phyloP scores from a whole-genome alignment of 2,113 vertebrate species.

The Dunckerocampus dactyliophorus region DNA sequence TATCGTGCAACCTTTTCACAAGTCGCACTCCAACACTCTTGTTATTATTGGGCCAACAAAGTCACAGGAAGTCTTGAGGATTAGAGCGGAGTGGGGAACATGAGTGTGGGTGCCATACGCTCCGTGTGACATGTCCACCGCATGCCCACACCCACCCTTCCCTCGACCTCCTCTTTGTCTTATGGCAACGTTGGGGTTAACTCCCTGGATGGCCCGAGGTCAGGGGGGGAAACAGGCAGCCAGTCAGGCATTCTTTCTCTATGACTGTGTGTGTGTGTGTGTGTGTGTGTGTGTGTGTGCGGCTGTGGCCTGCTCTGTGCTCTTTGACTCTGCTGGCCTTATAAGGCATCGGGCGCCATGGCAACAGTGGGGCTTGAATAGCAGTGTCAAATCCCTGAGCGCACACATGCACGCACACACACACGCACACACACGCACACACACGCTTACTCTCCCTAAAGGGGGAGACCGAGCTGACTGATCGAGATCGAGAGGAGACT shows the following conservation, averaged over 20 bases:
- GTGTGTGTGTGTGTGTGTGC: constrained; percentile 46
- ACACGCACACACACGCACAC: constrained; percentile 24
- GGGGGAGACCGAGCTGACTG: constrained; percentile 40
- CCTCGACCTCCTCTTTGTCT: constrained; percentile 35
- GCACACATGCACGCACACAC: constrained; percentile 74
- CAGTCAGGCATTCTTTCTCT: constrained; percentile 70
- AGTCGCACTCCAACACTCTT: constrained; percentile 59
- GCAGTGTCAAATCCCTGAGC: constrained; percentile 84
- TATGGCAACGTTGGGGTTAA: constrained; percentile 60
- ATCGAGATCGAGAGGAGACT: constrained; percentile 49
- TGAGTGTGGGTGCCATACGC: constrained; percentile 42
- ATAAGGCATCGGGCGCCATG: constrained; percentile 78
- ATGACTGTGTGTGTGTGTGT: constrained; percentile 46
- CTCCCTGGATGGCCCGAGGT: constrained; percentile 61
- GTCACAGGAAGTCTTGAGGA: constrained; percentile 60
- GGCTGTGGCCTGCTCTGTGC: constrained; percentile 74
- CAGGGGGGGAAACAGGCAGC: constrained; percentile 63
- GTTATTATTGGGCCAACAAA: constrained; percentile 69
- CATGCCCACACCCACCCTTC: constrained; percentile 3
- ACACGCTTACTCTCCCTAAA: constrained; percentile 62
- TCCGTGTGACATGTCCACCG: constrained; percentile 19
- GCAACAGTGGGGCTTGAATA: constrained; percentile 83
- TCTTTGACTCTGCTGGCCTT: constrained; percentile 82
- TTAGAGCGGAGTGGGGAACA: constrained; percentile 55
- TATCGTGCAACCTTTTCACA: constrained; percentile 64